phyloP scores from a whole-genome alignment of 2,888 invertebrate genomes.

The Beris chalybata region DNA sequence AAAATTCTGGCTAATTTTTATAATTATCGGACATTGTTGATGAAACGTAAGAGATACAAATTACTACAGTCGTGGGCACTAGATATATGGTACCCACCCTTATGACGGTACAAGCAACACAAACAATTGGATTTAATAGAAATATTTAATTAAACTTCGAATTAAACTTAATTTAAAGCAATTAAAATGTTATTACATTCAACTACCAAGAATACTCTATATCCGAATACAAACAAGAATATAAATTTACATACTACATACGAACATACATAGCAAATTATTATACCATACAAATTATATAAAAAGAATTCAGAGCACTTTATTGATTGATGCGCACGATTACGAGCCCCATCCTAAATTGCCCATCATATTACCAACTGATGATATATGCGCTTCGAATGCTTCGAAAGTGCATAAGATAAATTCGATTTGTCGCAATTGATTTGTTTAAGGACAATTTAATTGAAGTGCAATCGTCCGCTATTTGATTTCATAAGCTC shows the following conservation, averaged over 20 bases:
- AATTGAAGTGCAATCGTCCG: constrained; percentile 43
- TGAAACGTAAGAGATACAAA: too few relatives aligned
- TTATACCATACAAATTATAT: neutral
- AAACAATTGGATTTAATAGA: constrained; percentile 35
- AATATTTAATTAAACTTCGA: constrained; percentile 38
- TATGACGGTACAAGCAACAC: constrained; percentile 3
- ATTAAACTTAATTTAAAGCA: constrained; percentile 40
- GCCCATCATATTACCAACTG: neutral
- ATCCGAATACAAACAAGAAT: neutral
- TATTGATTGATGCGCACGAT: constrained; percentile 39
- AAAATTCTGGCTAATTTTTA: too few relatives aligned
- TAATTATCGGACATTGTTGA: too few relatives aligned
- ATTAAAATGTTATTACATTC: constrained; percentile 40
- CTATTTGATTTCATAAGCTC: constrained; percentile 30
- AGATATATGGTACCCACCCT: too few relatives aligned
- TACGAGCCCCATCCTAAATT: constrained; percentile 17
- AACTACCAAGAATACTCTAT: constrained; percentile 18
- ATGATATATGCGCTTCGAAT: neutral
- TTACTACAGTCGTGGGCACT: too few relatives aligned
- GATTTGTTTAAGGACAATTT: constrained; percentile 58
- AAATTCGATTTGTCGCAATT: constrained; percentile 54
- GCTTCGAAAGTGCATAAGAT: constrained; percentile 5
- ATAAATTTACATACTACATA: neutral
- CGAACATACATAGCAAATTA: neutral
- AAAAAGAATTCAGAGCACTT: constrained; percentile 25